Base-by-base conservation (phyloP, 37 sponge, comb jelly and placozoan genomes). In the Agelas oroides region DNA sequence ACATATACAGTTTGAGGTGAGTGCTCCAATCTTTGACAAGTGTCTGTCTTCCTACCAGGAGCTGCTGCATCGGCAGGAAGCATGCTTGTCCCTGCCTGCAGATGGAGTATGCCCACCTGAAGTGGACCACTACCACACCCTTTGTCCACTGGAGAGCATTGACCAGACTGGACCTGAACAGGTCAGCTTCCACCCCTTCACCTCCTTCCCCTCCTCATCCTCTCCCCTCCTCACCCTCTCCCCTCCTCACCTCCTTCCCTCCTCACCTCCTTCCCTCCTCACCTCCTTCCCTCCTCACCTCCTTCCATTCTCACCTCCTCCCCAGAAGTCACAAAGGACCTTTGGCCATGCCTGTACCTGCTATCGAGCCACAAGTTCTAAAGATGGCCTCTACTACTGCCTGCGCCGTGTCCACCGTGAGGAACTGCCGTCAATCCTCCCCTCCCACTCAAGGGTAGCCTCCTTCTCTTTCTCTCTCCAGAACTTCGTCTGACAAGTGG, bases 331-430 rank as follows among this genome's bases (percentile, higher is more conserved):
- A 0, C 74, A 71, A n/a, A 61, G 93, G n/a, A 65, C 59, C 37
- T 91, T 91, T 75, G 94, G 88, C 17, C 94, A 84, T 33, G 41
- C 73, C 35, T 83, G 87, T 40, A 93, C 92, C 33, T 93, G 94
- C 87, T 93, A 90, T 71, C 83, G 89, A 23, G 90, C 90, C 8
- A 71, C 88, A 53, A 70, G 53, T 40, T 60, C 76, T 0, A 58
- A 60, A 24, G 77, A 88, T 30, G 72, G 85, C 0, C 63, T 61
- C 14, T 61, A 27, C 63, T 61, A 61, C 63, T 61, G 63, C 63
- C 63, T 61, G 27, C n/a, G 63, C 27, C n/a, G 63, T 5, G 5
- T 61, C 27, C 63, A 61, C 27, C 27, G 63, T 61, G 63, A 61
- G 63, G 3, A 8, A 46, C 46, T 8, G 8, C 46, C 8, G 46